phyloP scores from a whole-genome alignment of 1,140 invertebrate species.

The Psix sp. region DNA sequence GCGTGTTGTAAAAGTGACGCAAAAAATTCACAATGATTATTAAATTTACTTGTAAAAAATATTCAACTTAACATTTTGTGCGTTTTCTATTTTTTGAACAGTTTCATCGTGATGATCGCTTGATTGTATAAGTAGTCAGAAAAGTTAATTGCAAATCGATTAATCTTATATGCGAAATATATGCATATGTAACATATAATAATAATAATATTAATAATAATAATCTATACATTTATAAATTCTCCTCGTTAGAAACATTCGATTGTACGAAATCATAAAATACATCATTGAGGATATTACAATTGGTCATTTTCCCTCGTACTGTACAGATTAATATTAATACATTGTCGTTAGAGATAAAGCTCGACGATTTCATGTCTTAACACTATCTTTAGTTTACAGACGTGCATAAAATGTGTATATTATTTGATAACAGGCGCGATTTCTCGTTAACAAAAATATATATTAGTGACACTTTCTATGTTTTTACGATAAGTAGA shows the following conservation, averaged over 20 bases:
- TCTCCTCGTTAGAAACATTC: not conserved
- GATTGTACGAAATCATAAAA: not conserved
- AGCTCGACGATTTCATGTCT: constrained; percentile 51
- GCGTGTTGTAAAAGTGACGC: constrained; percentile 17
- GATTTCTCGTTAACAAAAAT: constrained; percentile 51
- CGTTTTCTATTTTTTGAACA: constrained; percentile 9
- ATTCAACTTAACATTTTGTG: constrained; percentile 27
- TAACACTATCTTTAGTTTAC: constrained; percentile 23
- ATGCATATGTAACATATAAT: constrained; percentile 25
- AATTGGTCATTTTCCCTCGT: constrained; percentile 10
- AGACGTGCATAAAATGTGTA: constrained; percentile 45
- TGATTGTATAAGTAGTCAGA: constrained; percentile 22
- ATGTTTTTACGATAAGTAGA: not conserved
- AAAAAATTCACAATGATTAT: no score
- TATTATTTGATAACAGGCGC: constrained; percentile 43
- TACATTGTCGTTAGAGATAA: constrained; percentile 31
- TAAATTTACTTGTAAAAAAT: no score
- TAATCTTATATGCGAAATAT: constrained; percentile 33
- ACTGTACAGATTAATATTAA: constrained; percentile 43
- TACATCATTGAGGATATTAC: constrained; percentile 7
- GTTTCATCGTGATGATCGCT: constrained; percentile 26
- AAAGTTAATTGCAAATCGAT: constrained; percentile 12
- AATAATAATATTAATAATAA: constrained; percentile 14
- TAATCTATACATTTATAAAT: no score
- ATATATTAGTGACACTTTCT: constrained; percentile 32